Conservation (phyloP, 2,888 invertebrate species). For the Resseliella maxima region DNA sequence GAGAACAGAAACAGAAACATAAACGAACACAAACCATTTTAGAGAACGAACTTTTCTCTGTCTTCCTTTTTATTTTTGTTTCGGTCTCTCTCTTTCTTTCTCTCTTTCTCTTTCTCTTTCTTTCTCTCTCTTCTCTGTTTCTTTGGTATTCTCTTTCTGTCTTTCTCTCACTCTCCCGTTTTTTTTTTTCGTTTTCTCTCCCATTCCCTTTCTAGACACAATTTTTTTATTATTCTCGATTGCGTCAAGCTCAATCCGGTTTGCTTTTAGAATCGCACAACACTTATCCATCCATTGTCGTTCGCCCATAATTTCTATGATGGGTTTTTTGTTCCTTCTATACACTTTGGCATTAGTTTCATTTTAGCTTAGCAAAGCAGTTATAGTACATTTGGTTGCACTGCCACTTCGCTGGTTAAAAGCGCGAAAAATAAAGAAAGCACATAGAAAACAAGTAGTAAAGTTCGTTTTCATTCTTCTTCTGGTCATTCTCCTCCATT, state of each 20-base stretch:
- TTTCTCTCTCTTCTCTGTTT: neutral
- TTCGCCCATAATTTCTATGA: conserved; percentile 27
- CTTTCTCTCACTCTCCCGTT: neutral
- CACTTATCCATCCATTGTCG: neutral
- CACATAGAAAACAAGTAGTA: neutral
- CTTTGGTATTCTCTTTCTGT: neutral
- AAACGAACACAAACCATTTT: neutral
- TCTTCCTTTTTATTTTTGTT: neutral
- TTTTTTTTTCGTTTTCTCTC: neutral
- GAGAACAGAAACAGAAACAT: neutral
- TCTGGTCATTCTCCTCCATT: conserved; percentile 40
- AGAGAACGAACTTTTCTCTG: too few species aligned
- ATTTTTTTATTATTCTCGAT: neutral
- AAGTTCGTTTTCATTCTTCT: neutral
- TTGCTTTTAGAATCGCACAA: neutral
- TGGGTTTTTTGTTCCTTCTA: neutral
- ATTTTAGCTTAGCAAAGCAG: neutral
- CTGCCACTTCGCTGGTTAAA: neutral
- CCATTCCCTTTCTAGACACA: neutral
- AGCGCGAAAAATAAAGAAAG: neutral
- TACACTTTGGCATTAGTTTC: neutral
- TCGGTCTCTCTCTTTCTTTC: neutral
- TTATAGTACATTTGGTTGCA: neutral
- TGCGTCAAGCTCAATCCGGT: neutral
- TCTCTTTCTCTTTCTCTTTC: neutral